Evolutionary conservation across 2,113 vertebrate species (phyloP).

Genomic region (Atractosteus spatula): DNA sequence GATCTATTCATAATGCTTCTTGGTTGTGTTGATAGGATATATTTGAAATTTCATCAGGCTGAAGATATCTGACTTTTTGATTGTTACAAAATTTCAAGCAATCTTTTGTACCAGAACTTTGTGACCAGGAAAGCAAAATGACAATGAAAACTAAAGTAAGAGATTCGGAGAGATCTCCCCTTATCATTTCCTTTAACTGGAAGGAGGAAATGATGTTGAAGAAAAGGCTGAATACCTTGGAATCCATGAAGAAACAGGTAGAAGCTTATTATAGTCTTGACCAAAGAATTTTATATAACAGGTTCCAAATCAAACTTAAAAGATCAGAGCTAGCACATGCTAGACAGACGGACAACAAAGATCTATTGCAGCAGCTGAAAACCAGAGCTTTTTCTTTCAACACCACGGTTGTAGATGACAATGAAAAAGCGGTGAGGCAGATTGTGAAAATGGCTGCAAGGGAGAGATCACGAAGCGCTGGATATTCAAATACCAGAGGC

Average conservation of each 20-base stretch:
- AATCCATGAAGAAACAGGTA: conserved; percentile 33
- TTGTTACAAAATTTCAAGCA: too few species aligned
- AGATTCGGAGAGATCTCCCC: conserved; percentile 22
- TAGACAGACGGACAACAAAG: conserved; percentile 3
- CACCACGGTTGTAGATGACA: not conserved
- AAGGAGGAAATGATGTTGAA: conserved; percentile 38
- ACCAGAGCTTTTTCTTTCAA: not conserved
- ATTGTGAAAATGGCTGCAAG: not conserved
- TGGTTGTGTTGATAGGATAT: not conserved
- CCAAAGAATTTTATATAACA: conserved; percentile 36
- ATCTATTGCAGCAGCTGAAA: conserved; percentile 26
- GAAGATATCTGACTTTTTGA: too few species aligned
- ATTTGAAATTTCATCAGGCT: too few species aligned
- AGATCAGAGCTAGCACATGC: conserved; percentile 31
- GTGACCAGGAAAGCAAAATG: not conserved
- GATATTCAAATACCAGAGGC: not conserved
- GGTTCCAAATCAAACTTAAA: conserved; percentile 27
- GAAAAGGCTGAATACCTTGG: conserved; percentile 24
- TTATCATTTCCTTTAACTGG: conserved; percentile 26
- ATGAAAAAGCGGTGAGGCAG: conserved; percentile 11
- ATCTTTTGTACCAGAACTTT: not conserved
- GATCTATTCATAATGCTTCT: not conserved
- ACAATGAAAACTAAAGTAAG: not conserved
- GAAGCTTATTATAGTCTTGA: conserved; percentile 22
- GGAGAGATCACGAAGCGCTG: not conserved